A percentile compares a stretch with the other conserved stretches of the same genome.
phyloP scores from a whole-genome alignment of 1,140 invertebrate species.

The Caenorhabditis latens region DNA sequence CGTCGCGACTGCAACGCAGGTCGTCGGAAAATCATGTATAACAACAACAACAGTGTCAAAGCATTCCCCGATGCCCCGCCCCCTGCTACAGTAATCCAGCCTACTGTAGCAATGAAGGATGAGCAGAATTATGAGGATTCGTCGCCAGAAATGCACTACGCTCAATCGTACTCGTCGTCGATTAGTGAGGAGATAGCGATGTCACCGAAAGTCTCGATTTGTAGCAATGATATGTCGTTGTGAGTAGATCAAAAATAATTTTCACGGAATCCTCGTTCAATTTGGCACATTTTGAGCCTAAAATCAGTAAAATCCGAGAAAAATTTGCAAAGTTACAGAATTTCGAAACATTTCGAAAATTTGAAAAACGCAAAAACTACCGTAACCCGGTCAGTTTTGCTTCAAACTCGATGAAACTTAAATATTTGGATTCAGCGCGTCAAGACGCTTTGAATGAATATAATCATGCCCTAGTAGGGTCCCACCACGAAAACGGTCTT shows the following conservation, averaged over 20 bases:
- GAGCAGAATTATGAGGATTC: constrained; percentile 15
- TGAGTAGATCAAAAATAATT: not conserved
- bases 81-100: not conserved
- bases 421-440: not conserved
- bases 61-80: not conserved
- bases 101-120: constrained; percentile 4
- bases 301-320: too few relatives aligned
- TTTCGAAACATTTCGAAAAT: too few relatives aligned
- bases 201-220: constrained; percentile 5
- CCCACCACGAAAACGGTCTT: too few relatives aligned
- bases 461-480: not conserved
- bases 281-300: not conserved
- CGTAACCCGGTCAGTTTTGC: not conserved
- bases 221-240: constrained; percentile 10
- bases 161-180: constrained; percentile 56
- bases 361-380: not conserved
- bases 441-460: not conserved
- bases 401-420: not conserved
- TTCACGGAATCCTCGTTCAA: not conserved
- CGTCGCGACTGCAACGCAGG: constrained; percentile 39
- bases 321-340: too few relatives aligned
- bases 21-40: constrained; percentile 61
- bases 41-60: constrained; percentile 14
- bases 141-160: constrained; percentile 53
- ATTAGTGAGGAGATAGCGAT: constrained; percentile 52